Evolutionary conservation across 2,797 vertebrate genomes (phyloP), one percentile per base, ranked within the genome.

Genomic region (Streptopelia turtur): DNA sequence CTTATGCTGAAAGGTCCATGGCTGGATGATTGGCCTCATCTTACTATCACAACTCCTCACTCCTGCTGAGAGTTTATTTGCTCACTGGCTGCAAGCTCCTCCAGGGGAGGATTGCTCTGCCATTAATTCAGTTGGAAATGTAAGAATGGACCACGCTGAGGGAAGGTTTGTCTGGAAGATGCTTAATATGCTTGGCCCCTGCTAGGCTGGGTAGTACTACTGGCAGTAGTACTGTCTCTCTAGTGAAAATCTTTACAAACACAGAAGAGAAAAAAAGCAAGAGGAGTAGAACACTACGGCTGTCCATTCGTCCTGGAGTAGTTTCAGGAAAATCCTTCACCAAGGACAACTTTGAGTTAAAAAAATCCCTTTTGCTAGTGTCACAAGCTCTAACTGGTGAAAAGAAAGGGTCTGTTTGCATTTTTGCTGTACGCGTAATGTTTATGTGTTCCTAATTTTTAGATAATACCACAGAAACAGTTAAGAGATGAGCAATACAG

Each of bases 201-300:
- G 35, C 68, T 87, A 64, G 56, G 30, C n/a, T n/a, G n/a, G n/a
- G n/a, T n/a, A n/a, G n/a, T n/a, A n/a, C n/a, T n/a, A 56, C 27
- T 66, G 90, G 43, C 27, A 85, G 49, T 56, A 63, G 35, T 57
- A 47, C 12, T 55, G 37, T 31, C 75, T 87, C 52, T 83, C 43
- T 74, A 89, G 56, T 47, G 85, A 90, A 84, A 55, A 76, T 66
- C 77, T 82, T 91, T 82, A 72, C 77, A 91, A 82, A 86, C 25
- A 60, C 27, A 28, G 37, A 70, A 72, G 80, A 55, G 45, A 75
- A 61, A 47, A 83, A 80, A 63, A 30, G 16, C 25, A 56, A 72
- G 52, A 80, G 13, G 21, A 71, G 41, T 72, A 63, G 66, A 80
- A 63, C 9, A 20, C 23, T 45, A 31, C 28, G 87, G 68, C 33